phyloP scores from a whole-genome alignment of 2,888 invertebrate species.

The Therioaphis trifolii region DNA sequence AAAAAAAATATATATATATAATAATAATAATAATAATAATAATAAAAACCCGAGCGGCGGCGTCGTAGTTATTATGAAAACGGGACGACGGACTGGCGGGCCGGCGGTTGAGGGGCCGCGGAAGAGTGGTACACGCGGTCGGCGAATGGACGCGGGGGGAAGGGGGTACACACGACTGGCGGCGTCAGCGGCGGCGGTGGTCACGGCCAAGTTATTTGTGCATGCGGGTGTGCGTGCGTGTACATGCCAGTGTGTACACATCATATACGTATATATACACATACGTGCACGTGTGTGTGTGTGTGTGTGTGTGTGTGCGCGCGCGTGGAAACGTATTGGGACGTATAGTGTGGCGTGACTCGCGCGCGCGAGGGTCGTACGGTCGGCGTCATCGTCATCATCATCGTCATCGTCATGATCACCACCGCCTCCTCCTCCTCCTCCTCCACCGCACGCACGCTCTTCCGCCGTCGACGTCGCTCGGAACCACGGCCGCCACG shows the following conservation, averaged over 20 bases:
- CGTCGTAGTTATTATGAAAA: conserved; percentile 40
- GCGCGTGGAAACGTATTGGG: conserved; percentile 44
- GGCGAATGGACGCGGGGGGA: background rate
- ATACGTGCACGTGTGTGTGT: too few species aligned
- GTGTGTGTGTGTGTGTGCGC: conserved; percentile 20
- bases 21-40: conserved; percentile 30
- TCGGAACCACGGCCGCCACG: background rate
- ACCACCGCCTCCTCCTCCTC: background rate
- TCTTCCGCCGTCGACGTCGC: background rate
- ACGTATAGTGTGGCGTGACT: conserved; percentile 55
- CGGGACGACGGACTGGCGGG: conserved; percentile 17
- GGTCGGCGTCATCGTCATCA: conserved; percentile 38
- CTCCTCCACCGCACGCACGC: background rate
- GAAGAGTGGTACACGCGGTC: conserved; percentile 26
- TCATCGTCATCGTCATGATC: conserved; percentile 24
- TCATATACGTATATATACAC: conserved; percentile 10
- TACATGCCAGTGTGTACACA: conserved; percentile 16
- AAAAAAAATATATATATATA: background rate
- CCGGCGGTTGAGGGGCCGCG: too few species aligned
- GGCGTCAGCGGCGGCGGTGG: conserved; percentile 13
- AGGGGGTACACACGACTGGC: conserved; percentile 16
- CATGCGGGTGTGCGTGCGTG: conserved; percentile 15
- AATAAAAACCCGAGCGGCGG: conserved; percentile 47
- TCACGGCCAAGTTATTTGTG: background rate
- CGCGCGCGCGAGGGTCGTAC: conserved; percentile 57